A percentile compares a stretch with the other conserved stretches of the same genome.
phyloP scores from a whole-genome alignment of 2,888 invertebrate species.

The Chironomus riparius region DNA sequence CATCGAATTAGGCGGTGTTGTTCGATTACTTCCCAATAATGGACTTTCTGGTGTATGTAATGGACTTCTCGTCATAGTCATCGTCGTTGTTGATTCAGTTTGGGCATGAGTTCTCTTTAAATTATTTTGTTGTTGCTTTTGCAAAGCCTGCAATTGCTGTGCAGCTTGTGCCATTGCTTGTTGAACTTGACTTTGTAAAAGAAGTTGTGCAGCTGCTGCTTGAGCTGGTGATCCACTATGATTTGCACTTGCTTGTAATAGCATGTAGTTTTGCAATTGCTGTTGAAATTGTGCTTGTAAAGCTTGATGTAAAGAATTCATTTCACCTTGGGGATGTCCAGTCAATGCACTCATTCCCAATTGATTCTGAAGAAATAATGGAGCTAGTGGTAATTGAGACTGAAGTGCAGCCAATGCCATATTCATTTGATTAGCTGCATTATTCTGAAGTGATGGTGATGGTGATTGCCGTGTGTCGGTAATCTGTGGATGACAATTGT shows the following conservation, averaged over 20 bases:
- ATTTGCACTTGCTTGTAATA: slow-evolving; percentile 15
- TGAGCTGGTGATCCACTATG: slow-evolving; percentile 12
- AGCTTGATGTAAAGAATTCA: slow-evolving; percentile 25
- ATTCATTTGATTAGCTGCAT: slow-evolving; percentile 32
- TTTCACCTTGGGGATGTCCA: slow-evolving; percentile 4
- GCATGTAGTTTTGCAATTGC: slow-evolving; percentile 29
- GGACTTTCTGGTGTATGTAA: slow-evolving; percentile 41
- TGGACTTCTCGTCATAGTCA: slow-evolving; percentile 39
- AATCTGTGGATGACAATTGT: slow-evolving; percentile 23
- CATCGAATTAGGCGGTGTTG: slow-evolving; percentile 45
- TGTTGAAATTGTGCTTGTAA: slow-evolving; percentile 33
- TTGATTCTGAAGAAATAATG: slow-evolving; percentile 36
- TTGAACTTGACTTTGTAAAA: slow-evolving; percentile 61
- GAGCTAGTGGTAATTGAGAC: slow-evolving; percentile 34
- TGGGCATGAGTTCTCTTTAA: slow-evolving; percentile 38
- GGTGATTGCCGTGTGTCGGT: slow-evolving; percentile 29
- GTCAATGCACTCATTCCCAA: slow-evolving; percentile 32
- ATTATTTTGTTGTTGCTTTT: slow-evolving; percentile 55
- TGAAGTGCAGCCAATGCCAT: slow-evolving; percentile 34
- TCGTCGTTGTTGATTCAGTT: slow-evolving; percentile 39
- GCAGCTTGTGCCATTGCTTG: slow-evolving; percentile 80
- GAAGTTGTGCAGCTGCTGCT: slow-evolving; percentile 56
- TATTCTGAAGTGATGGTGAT: slow-evolving; percentile 30
- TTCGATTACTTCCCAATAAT: slow-evolving; percentile 38
- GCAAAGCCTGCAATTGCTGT: slow-evolving; percentile 72